Conservation (phyloP, 2,797 vertebrate species). For the Clangula hyemalis region DNA sequence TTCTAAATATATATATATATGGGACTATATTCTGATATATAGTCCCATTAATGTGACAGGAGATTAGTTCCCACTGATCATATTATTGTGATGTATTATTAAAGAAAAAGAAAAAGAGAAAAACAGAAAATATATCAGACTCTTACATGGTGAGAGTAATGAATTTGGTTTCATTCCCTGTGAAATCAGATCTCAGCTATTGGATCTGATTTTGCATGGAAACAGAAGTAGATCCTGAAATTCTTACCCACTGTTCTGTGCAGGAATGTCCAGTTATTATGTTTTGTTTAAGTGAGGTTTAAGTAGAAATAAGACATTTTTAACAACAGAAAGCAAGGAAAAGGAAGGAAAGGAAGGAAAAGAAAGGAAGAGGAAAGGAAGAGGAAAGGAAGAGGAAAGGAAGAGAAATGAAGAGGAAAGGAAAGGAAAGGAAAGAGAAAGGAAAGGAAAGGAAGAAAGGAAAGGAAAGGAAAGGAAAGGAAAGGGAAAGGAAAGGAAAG, state of each 20-base stretch:
- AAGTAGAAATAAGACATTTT: neutral
- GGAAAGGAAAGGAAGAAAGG: too few species aligned
- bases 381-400: too few species aligned
- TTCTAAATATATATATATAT: neutral
- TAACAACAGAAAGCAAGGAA: neutral
- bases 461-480: too few species aligned
- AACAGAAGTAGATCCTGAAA: neutral
- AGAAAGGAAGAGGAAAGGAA: too few species aligned
- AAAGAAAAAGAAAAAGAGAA: too few species aligned
- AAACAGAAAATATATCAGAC: neutral
- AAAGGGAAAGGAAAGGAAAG: too few species aligned
- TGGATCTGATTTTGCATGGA: neutral
- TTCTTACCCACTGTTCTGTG: neutral
- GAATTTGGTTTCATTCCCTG: neutral
- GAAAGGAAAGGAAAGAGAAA: too few species aligned
- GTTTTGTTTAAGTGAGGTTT: neutral
- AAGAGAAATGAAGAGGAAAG: too few species aligned
- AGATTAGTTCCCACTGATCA: neutral
- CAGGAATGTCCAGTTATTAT: neutral
- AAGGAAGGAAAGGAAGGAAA: too few species aligned
- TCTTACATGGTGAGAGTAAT: rapidly evolving
- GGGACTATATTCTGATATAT: neutral
- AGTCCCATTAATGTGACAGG: neutral
- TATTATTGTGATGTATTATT: neutral
- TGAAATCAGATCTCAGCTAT: neutral